Evolutionary conservation across 2,797 vertebrate species (phyloP), one percentile per base, ranked within the genome.

Genomic region (Chelonia mydas): DNA sequence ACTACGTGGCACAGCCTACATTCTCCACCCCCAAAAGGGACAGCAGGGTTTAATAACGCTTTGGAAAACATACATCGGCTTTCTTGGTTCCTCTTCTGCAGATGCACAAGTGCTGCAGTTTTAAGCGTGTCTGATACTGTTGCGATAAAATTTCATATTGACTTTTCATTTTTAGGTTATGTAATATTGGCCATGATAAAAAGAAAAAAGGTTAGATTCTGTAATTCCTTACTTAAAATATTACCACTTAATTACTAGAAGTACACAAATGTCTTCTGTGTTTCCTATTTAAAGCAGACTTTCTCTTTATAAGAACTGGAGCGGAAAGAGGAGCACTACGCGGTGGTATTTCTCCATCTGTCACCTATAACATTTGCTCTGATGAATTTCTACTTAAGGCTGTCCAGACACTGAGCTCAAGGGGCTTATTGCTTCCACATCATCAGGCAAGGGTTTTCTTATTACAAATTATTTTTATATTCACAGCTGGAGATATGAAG

Each of bases 321-420:
- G 41, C 41, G 41, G 87, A 92, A 95, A 61, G 23, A 93, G 82
- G 90, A 53, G 54, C 37, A 54, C 7, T 61, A 61, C 6, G 55
- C 76, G 90, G 57, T 0, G 1, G 61, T 89, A 88, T 90, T 87
- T 94, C 87, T 85, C 91, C 86, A 96, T 94, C 92, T 96, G 94
- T 59, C 89, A 49, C 59, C 72, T 5, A 2, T 13, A 84, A 80
- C 27, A 61, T 82, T 55, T 86, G 59, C 81, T 82, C 59, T 84
- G 72, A 92, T 82, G 41, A 81, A 90, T 77, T 72, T 81, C 77
- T 27, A 87, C 45, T 86, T 88, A 87, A 82, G 89, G 90, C 61
- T 94, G 90, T 77, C 91, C 37, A 55, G 82, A 55, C 0, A 0
- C 83, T 68, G 90, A 94, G 41, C 59, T 77, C 37, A 88, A 93